A percentile compares a stretch with the other conserved stretches of the same genome.
Conservation (phyloP, 1,140 invertebrate genomes). For the Pseudachorutes palmiensis region DNA sequence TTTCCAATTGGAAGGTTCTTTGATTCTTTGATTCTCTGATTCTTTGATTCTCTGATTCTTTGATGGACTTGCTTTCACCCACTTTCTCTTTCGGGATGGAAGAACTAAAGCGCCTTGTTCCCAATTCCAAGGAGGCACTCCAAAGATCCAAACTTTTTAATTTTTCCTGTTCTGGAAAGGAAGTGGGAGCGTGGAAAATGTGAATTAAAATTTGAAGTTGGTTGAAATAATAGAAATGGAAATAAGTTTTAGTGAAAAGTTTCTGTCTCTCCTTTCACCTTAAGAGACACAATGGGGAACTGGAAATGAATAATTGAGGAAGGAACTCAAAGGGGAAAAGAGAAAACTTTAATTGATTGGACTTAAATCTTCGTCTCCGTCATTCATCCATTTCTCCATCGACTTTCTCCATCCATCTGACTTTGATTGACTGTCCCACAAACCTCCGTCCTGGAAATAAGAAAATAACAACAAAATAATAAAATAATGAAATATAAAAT, state of each 20-base stretch:
- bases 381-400: conserved; percentile 1
- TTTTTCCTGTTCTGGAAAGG: not conserved
- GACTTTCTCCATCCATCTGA: not conserved
- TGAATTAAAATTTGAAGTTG: conserved; percentile 7
- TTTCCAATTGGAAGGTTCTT: too few relatives aligned
- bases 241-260: not conserved
- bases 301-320: conserved; percentile 5
- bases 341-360: conserved; percentile 5
- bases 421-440: not conserved
- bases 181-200: conserved; percentile 3
- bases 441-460: not conserved
- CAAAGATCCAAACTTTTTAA: not conserved
- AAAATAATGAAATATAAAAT: not conserved
- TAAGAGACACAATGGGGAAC: not conserved
- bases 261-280: not conserved
- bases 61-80: too few relatives aligned
- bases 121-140: not conserved
- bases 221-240: conserved; percentile 11
- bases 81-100: too few relatives aligned
- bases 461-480: too few relatives aligned
- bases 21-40: too few relatives aligned
- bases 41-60: too few relatives aligned
- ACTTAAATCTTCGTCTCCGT: not conserved
- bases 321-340: not conserved
- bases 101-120: too few relatives aligned